phyloP scores from a whole-genome alignment of 2,888 invertebrate genomes.

The Anaspis maculata region DNA sequence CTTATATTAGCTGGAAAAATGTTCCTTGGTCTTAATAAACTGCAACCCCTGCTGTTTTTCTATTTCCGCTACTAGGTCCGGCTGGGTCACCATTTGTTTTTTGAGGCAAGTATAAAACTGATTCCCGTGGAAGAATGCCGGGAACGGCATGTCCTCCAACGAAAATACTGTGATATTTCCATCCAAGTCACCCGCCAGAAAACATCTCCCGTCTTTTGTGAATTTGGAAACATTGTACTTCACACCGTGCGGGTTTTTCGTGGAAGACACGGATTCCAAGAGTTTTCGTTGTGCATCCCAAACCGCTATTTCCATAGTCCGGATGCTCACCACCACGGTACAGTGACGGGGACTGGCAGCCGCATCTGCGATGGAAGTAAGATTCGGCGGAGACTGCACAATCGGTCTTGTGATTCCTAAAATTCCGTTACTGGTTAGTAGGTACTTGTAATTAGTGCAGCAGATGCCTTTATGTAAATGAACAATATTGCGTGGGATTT shows the following conservation, averaged over 20 bases:
- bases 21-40: too few relatives aligned
- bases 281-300: slow-evolving; percentile 74
- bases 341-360: slow-evolving; percentile 70
- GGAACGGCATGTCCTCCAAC: slow-evolving; percentile 67
- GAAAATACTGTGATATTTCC: slow-evolving; percentile 62
- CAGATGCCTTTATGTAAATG: too few relatives aligned
- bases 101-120: too few relatives aligned
- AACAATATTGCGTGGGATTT: too few relatives aligned
- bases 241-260: slow-evolving; percentile 42
- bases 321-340: slow-evolving; percentile 62
- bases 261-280: slow-evolving; percentile 57
- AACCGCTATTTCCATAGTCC: slow-evolving; percentile 57
- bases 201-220: slow-evolving; percentile 57
- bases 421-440: too few relatives aligned
- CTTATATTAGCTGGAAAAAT: too few relatives aligned
- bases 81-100: too few relatives aligned
- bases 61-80: too few relatives aligned
- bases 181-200: slow-evolving; percentile 58
- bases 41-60: too few relatives aligned
- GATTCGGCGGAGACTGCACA: slow-evolving; percentile 4
- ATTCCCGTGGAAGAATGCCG: slow-evolving; percentile 58
- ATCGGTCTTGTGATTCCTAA: slow-evolving; percentile 42
- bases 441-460: too few relatives aligned
- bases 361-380: slow-evolving; percentile 42
- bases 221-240: slow-evolving; percentile 53